These are phyloP conservation scores for Psittacula derbiana DNA, from an alignment of 2,797 vertebrate genomes.

Conservation along the genomic window DNA sequence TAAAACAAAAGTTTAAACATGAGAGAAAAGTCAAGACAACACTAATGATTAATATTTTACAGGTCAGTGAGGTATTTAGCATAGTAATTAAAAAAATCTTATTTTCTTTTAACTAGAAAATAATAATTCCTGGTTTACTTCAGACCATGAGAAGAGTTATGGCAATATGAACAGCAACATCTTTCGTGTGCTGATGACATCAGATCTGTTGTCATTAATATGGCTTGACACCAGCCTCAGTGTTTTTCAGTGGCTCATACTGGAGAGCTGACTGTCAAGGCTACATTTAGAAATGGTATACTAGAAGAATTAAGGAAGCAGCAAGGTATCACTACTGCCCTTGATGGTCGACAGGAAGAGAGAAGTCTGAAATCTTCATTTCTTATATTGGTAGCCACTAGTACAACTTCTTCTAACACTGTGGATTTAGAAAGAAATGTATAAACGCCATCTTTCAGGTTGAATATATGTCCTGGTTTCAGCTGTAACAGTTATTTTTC, in stretches of 20 bases:
- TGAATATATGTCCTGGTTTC: neutral
- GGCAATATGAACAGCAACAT: fast-evolving
- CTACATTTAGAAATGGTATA: neutral
- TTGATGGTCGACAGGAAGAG: neutral
- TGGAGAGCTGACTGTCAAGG: neutral
- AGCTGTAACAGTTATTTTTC: neutral
- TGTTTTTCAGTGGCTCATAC: neutral
- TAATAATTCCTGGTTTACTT: neutral
- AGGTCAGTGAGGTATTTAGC: neutral
- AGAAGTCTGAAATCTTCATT: neutral
- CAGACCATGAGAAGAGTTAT: neutral
- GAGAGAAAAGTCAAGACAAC: neutral
- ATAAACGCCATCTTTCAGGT: neutral
- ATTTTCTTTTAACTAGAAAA: neutral
- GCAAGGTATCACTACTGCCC: neutral
- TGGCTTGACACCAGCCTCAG: neutral
- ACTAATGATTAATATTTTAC: neutral
- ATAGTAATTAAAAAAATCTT: neutral
- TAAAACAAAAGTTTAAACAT: neutral
- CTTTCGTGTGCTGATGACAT: neutral
- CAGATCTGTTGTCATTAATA: neutral
- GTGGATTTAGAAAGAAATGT: neutral
- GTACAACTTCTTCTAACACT: neutral
- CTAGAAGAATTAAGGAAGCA: neutral
- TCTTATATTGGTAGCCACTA: neutral